phyloP scores from a whole-genome alignment of 2,797 vertebrate species.

The Hoplostethus mediterraneus region DNA sequence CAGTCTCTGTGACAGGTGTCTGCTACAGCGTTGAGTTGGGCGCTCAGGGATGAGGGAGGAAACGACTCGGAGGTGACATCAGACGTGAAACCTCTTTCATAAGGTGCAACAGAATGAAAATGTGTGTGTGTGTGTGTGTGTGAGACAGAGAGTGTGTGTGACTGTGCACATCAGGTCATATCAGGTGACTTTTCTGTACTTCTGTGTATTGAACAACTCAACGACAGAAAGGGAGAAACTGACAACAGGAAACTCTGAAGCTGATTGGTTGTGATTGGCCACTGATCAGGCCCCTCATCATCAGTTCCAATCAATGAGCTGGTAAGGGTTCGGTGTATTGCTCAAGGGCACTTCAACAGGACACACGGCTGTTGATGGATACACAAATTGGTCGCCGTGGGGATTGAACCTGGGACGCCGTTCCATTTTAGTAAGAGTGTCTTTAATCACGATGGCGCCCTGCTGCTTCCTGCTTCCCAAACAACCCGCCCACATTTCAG shows the following conservation, averaged over 20 bases:
- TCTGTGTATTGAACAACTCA: constrained; percentile 1
- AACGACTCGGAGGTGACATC: constrained; percentile 13
- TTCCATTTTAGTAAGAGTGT: constrained; percentile 3
- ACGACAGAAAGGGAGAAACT: neutral
- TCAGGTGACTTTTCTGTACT: constrained; percentile 36
- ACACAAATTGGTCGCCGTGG: neutral
- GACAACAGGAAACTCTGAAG: neutral
- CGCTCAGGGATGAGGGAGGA: neutral
- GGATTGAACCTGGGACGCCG: neutral
- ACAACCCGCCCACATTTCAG: too few relatives aligned
- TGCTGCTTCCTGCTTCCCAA: neutral
- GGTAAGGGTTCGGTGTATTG: too few relatives aligned
- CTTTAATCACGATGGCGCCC: neutral
- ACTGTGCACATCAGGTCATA: neutral
- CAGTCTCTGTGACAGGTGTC: neutral
- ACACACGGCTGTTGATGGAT: neutral
- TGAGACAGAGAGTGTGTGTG: neutral
- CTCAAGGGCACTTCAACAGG: neutral
- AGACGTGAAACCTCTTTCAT: constrained; percentile 5
- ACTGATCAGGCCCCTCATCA: neutral
- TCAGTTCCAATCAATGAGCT: too few relatives aligned
- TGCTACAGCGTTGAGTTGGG: neutral
- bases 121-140: constrained; percentile 8
- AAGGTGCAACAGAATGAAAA: constrained; percentile 2
- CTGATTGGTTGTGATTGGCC: constrained; percentile 30